phyloP scores from a whole-genome alignment of 2,797 vertebrate genomes.

The Pipistrellus nathusii region DNA sequence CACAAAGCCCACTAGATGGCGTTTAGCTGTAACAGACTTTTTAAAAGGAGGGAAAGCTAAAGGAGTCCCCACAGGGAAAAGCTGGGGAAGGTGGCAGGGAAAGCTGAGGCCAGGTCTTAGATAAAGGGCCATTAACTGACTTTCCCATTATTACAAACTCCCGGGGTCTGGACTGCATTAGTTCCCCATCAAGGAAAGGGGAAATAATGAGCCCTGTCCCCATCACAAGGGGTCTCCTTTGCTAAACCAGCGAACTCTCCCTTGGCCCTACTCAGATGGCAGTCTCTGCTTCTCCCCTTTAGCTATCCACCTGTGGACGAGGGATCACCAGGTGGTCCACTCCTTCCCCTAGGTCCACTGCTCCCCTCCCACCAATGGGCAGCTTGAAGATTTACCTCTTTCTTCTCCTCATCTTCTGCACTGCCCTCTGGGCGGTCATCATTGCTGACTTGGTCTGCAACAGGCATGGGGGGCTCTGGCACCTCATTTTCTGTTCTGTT shows the following conservation, averaged over 20 bases:
- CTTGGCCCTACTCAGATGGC: constrained; percentile 64
- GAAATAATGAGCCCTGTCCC: constrained; percentile 35
- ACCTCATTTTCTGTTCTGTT: constrained; percentile 83
- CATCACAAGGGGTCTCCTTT: constrained; percentile 70
- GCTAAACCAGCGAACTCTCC: constrained; percentile 81
- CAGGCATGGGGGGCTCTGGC: constrained; percentile 76
- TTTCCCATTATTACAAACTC: constrained; percentile 44
- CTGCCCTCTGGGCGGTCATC: constrained; percentile 80
- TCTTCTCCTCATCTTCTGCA: constrained; percentile 87
- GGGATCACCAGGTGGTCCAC: constrained; percentile 64
- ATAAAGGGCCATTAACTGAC: constrained; percentile 26
- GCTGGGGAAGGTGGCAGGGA: constrained; percentile 9
- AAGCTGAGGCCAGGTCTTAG: constrained; percentile 42
- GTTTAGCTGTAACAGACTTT: constrained; percentile 44
- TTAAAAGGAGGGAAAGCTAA: constrained; percentile 84
- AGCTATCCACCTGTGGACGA: constrained; percentile 64
- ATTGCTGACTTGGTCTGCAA: constrained; percentile 78
- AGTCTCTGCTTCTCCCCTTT: constrained; percentile 46
- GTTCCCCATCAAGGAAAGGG: not conserved
- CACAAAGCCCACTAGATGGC: constrained; percentile 79
- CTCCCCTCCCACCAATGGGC: constrained; percentile 65
- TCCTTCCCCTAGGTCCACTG: constrained; percentile 56
- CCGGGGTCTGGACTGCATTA: not conserved
- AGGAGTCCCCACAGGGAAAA: constrained; percentile 12
- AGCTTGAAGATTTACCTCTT: constrained; percentile 85